Evolutionary conservation across 2,797 vertebrate species (phyloP).

Genomic region (Babyrousa celebensis): DNA sequence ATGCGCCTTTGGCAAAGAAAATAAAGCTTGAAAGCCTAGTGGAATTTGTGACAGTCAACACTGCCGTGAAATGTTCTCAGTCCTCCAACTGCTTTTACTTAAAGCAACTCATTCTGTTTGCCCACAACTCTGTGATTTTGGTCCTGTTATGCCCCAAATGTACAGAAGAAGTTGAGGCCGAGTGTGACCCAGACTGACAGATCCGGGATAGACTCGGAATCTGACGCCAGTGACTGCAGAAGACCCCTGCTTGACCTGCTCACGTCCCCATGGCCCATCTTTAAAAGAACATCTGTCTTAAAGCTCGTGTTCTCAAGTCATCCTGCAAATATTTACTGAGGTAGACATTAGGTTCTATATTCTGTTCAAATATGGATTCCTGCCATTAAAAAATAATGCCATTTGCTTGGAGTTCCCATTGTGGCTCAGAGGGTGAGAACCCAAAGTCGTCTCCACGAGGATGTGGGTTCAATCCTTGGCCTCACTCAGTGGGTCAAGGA

Average conservation of each 20-base stretch:
- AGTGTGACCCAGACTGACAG: neutral
- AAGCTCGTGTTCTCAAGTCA: neutral
- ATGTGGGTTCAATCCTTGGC: too few relatives aligned
- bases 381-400: neutral
- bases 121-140: neutral
- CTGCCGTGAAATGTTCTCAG: neutral
- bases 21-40: neutral
- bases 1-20: neutral
- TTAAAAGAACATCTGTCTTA: neutral
- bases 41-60: neutral
- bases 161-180: neutral
- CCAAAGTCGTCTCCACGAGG: too few relatives aligned
- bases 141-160: neutral
- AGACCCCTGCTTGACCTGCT: neutral
- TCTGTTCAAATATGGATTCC: neutral
- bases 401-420: too few relatives aligned
- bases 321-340: neutral
- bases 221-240: neutral
- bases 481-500: too few relatives aligned
- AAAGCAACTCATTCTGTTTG: neutral
- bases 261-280: neutral
- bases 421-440: too few relatives aligned
- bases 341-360: neutral
- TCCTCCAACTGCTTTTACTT: neutral
- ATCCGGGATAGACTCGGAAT: neutral